Percentiles rank a stretch among this genome's conserved stretches.
phyloP scores from a whole-genome alignment of 2,797 vertebrate genomes.

The Tarsius wallacei region DNA sequence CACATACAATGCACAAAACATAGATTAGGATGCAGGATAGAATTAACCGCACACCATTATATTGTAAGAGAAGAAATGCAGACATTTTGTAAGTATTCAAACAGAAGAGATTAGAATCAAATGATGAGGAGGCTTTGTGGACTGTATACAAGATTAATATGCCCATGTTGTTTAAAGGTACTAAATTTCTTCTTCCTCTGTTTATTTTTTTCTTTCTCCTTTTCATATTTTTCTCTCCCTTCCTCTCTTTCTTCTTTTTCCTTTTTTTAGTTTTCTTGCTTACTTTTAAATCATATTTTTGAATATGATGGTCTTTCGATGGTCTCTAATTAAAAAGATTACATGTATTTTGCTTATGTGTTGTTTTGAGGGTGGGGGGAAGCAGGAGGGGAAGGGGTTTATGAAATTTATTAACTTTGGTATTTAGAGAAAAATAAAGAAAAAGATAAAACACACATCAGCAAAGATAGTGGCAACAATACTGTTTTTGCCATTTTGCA shows the following conservation, averaged over 20 bases:
- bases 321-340: neutral
- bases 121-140: neutral
- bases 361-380: rapidly evolving
- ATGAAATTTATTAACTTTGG: neutral
- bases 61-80: neutral
- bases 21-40: neutral
- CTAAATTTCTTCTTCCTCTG: neutral
- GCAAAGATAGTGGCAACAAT: neutral
- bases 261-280: neutral
- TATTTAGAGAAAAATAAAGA: neutral
- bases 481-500: neutral
- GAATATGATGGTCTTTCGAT: neutral
- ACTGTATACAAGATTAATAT: neutral
- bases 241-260: neutral
- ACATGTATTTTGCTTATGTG: neutral
- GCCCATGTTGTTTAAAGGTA: neutral
- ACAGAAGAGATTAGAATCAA: neutral
- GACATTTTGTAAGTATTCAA: neutral
- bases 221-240: neutral
- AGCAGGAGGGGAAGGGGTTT: no score
- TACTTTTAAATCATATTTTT: neutral
- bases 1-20: neutral
- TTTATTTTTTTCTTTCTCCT: neutral
- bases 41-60: neutral
- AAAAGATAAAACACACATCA: neutral